Evolutionary conservation across 2,888 invertebrate genomes (phyloP), one percentile per base, ranked within the genome.

Genomic region (Actias luna): DNA sequence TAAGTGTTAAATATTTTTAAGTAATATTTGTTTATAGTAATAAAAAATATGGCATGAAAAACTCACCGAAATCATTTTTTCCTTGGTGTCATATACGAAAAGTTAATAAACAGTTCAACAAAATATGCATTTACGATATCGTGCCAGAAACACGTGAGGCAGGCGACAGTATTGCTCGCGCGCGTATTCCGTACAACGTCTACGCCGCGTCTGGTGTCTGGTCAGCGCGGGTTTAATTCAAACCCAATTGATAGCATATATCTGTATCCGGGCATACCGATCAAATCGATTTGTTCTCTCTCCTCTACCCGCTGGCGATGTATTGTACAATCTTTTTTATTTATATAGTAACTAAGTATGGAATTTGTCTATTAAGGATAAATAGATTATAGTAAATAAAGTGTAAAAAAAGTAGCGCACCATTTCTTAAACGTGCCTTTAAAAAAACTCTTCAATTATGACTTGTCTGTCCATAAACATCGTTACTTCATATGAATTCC

Each of bases 121-220:
- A 22, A 58, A 42, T 18, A 27, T 39, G 29, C 66, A 65, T 61
- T 58, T 63, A 67, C 67, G 59, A 59, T 63, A 67, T 61, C 27
- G 61, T 64, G 4, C 25, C 25, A 61, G 62, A 62, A 59, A 35
- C 42, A 31, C 55, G 42, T 58, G 50, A 62, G 29, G 7, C 58
- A 62, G 63, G 60, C 35, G 59, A 27, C 60, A 63, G 63, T 65
- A 62, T 61, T 65, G 69, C 62, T 70, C 70, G 29, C 57, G 52
- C 84, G 85, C 82, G 87, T 81, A 75, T 74, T 75, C 81, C 79
- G 79, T 78, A 73, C 88, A 78, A 72, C 79, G 90, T 88, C 88
- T 88, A 79, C 79, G 74, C 70, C 75, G 75, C 84, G 89, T 90
- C 85, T 80, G 83, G 73, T 67, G 71, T 69, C 72, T 72, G 65